Conservation (phyloP, 92 coral and sea anemone genomes). For the Heteractis magnifica region DNA sequence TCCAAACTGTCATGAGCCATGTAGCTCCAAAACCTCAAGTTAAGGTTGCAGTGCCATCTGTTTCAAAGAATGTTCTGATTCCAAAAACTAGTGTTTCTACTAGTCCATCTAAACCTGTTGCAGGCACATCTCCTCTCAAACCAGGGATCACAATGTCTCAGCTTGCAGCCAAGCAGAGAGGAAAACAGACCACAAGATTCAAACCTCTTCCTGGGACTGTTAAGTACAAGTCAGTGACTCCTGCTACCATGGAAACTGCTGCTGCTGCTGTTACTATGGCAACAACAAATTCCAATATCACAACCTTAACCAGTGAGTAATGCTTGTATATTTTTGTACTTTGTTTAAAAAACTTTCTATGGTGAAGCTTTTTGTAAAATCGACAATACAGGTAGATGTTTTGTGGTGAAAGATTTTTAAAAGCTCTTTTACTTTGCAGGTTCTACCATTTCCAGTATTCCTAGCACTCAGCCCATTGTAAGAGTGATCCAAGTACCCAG, state of each 20-base stretch:
- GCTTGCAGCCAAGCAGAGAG: conserved; percentile 72
- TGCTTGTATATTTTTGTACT: no score
- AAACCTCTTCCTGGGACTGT: conserved; percentile 88
- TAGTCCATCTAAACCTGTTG: conserved; percentile 38
- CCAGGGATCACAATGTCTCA: conserved; percentile 64
- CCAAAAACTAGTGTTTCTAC: conserved; percentile 68
- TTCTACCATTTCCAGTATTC: conserved; percentile 41
- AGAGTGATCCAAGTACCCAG: conserved; percentile 85
- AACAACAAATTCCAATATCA: conserved; percentile 70
- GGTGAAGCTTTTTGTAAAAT: no score
- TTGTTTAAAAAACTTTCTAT: not conserved
- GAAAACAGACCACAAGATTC: conserved; percentile 67
- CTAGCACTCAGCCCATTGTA: conserved; percentile 71
- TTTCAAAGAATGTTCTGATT: conserved; percentile 61
- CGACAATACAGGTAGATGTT: no score
- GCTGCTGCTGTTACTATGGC: conserved; percentile 84
- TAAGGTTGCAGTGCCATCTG: conserved; percentile 55
- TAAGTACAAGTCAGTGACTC: conserved; percentile 78
- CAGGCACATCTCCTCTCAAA: conserved; percentile 48
- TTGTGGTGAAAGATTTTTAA: no score
- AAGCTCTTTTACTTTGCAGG: conserved; percentile 12
- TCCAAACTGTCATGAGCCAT: conserved; percentile 74
- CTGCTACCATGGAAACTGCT: conserved; percentile 73
- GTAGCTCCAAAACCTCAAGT: conserved; percentile 67
- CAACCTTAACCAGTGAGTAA: conserved; percentile 44